Evolutionary conservation across 2,888 invertebrate species (phyloP).

Genomic region (Eristalis pertinax): DNA sequence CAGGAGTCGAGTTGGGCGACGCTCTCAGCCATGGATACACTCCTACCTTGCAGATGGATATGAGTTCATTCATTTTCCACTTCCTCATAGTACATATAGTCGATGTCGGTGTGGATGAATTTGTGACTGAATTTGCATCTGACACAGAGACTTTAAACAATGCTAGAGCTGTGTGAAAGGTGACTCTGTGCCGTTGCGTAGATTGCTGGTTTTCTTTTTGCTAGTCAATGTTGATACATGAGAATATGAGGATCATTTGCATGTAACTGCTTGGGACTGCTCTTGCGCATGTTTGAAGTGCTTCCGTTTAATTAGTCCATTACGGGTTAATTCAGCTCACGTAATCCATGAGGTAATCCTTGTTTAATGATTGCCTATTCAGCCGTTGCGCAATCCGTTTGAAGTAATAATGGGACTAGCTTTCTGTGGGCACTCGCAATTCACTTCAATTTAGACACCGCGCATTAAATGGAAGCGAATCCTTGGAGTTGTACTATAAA

Average conservation of each 20-base stretch:
- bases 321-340: constrained; percentile 23
- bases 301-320: constrained; percentile 49
- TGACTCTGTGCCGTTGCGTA: not conserved
- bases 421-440: not conserved
- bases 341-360: constrained; percentile 5
- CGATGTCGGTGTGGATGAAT: not conserved
- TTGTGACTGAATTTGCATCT: not conserved
- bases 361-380: not conserved
- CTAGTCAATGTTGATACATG: not conserved
- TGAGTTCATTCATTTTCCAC: constrained; percentile 54
- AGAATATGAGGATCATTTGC: not conserved
- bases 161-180: not conserved
- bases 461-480: too few relatives aligned
- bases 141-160: not conserved
- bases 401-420: not conserved
- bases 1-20: constrained; percentile 1
- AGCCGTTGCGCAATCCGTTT: not conserved
- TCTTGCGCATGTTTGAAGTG: not conserved
- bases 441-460: too few relatives aligned
- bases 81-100: not conserved
- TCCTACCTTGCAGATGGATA: not conserved
- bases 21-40: constrained; percentile 12
- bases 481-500: too few relatives aligned
- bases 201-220: not conserved
- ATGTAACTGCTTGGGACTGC: not conserved